Conservation (phyloP, 1,140 invertebrate species). For the Drusus annulatus region DNA sequence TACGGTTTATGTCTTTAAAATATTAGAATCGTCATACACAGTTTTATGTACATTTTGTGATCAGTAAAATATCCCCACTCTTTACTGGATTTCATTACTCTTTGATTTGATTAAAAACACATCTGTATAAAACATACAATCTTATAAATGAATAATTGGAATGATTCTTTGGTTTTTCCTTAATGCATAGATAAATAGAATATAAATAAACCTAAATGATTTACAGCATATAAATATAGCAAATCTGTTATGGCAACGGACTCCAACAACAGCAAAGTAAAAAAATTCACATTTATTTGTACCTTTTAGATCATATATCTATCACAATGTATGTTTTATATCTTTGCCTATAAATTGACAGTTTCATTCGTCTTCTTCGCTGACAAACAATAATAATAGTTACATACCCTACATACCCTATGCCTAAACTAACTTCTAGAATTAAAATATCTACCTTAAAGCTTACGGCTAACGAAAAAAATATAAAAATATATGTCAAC, state of each 20-base stretch:
- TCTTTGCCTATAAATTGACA: slow-evolving; percentile 37
- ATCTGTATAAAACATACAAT: too few relatives aligned
- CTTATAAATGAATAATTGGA: too few relatives aligned
- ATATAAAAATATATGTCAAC: slow-evolving; percentile 24
- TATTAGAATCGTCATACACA: not conserved
- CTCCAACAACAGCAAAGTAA: slow-evolving; percentile 8
- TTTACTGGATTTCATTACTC: too few relatives aligned
- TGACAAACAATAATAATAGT: slow-evolving; percentile 5
- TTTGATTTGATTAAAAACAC: too few relatives aligned
- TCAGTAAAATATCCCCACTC: too few relatives aligned
- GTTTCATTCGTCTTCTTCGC: slow-evolving; percentile 6
- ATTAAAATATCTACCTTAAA: slow-evolving; percentile 22
- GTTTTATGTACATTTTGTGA: too few relatives aligned
- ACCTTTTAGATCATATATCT: slow-evolving; percentile 33
- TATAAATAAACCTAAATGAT: too few relatives aligned
- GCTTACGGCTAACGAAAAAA: slow-evolving; percentile 24
- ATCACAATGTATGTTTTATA: slow-evolving; percentile 37
- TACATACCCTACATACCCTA: slow-evolving; percentile 9
- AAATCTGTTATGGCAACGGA: not conserved
- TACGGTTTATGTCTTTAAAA: not conserved
- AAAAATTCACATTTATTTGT: slow-evolving; percentile 36
- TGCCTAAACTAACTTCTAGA: not conserved
- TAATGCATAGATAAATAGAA: too few relatives aligned
- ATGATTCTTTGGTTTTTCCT: too few relatives aligned
- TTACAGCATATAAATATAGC: not conserved